Conservation (phyloP, 2,113 vertebrate genomes). For the Physeter macrocephalus region DNA sequence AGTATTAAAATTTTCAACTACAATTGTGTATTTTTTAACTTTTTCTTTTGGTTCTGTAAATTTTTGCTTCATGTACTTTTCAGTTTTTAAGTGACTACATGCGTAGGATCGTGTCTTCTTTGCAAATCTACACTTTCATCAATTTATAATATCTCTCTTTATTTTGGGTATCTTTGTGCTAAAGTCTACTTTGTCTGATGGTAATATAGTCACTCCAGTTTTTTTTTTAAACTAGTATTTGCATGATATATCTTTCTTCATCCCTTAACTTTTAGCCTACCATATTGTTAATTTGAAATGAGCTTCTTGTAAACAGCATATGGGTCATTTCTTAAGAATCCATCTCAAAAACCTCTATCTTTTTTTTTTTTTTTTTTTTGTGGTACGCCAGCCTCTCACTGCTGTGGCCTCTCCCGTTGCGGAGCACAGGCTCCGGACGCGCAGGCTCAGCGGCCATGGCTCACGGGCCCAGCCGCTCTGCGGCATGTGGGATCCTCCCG, state of each 20-base stretch:
- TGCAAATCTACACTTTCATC: neutral
- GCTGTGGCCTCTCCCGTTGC: no score
- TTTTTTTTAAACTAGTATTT: neutral
- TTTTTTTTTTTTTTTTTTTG: no score
- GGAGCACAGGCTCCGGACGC: no score
- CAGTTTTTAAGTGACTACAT: neutral
- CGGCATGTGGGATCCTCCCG: no score
- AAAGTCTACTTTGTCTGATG: neutral
- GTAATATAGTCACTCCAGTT: neutral
- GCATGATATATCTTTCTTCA: neutral
- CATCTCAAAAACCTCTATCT: neutral
- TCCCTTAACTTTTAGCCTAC: neutral
- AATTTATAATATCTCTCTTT: neutral
- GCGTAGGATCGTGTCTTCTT: neutral
- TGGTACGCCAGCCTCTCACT: no score
- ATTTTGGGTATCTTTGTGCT: neutral
- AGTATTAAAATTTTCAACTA: neutral
- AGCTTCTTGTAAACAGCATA: neutral
- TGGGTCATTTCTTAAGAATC: neutral
- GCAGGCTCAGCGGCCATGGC: no score
- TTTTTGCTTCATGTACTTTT: neutral
- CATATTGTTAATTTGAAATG: neutral
- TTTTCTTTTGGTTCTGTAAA: neutral
- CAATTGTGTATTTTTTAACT: neutral
- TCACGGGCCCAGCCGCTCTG: no score